These are phyloP conservation scores for human DNA, from an alignment of 2,113 vertebrate species.

Conservation along the genomic window DNA sequence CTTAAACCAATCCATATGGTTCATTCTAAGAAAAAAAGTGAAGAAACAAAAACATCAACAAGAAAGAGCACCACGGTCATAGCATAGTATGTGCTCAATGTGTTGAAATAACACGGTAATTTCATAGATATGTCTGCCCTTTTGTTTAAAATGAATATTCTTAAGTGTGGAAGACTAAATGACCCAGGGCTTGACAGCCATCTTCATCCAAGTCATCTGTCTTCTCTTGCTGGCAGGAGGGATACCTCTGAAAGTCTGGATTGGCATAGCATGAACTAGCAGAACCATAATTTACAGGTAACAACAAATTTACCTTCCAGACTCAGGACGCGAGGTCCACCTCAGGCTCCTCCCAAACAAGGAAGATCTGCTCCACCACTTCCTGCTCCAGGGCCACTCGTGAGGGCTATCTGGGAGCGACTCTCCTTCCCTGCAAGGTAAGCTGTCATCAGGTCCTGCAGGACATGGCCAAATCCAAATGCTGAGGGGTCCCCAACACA, in stretches of 20 bases:
- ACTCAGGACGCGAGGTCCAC: slow-evolving; percentile 85
- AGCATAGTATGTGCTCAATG: slow-evolving; percentile 67
- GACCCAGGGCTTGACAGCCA: slow-evolving; percentile 80
- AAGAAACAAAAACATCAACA: slow-evolving; percentile 43
- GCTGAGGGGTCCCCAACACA: slow-evolving; percentile 70
- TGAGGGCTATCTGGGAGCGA: slow-evolving; percentile 83
- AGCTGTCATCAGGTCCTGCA: slow-evolving; percentile 86
- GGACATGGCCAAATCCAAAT: slow-evolving; percentile 76
- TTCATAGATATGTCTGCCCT: slow-evolving; percentile 71
- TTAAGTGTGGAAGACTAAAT: slow-evolving; percentile 81
- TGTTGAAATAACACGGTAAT: slow-evolving; percentile 72
- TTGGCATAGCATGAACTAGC: slow-evolving; percentile 88
- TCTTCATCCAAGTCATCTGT: slow-evolving; percentile 79
- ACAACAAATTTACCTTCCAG: slow-evolving; percentile 92
- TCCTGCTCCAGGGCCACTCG: slow-evolving; percentile 84
- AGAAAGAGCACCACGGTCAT: slow-evolving; percentile 78
- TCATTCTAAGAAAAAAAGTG: slow-evolving; percentile 73
- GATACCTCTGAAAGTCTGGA: slow-evolving; percentile 84
- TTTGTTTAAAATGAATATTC: slow-evolving; percentile 60
- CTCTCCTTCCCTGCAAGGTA: slow-evolving; percentile 88
- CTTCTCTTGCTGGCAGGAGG: slow-evolving; percentile 81
- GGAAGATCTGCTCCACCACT: slow-evolving; percentile 83
- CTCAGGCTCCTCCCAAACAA: slow-evolving; percentile 83
- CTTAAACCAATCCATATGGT: slow-evolving; percentile 89
- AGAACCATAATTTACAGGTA: slow-evolving; percentile 90